Percentiles rank a stretch among this genome's conserved stretches.
phyloP scores from a whole-genome alignment of 2,113 vertebrate species.

The Puffinus mauretanicus region DNA sequence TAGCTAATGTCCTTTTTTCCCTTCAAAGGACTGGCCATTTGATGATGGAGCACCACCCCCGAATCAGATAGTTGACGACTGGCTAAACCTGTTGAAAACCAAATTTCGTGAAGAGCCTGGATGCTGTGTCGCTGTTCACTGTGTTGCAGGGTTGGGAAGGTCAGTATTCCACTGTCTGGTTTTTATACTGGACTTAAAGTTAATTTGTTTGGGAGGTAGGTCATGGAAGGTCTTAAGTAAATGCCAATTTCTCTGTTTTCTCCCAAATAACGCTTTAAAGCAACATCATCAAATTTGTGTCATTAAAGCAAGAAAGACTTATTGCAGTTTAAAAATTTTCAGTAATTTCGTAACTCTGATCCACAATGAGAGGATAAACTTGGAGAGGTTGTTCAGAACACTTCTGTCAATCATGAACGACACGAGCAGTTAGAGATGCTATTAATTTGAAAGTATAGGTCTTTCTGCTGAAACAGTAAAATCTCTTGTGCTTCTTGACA shows the following conservation, averaged over 20 bases:
- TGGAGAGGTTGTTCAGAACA: neutral
- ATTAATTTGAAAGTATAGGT: neutral
- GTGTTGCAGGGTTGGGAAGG: slow-evolving; percentile 94
- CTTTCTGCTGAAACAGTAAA: neutral
- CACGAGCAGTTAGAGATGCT: neutral
- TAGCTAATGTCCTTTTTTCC: neutral
- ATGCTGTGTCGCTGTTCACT: slow-evolving; percentile 96
- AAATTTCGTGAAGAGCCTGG: slow-evolving; percentile 95
- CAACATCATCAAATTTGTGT: neutral
- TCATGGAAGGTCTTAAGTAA: neutral
- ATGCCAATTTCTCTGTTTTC: neutral
- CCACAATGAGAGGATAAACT: neutral
- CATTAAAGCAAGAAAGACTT: neutral
- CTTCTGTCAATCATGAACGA: rapidly evolving
- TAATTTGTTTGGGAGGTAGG: neutral
- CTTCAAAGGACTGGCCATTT: slow-evolving; percentile 92
- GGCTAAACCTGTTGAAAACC: slow-evolving; percentile 92
- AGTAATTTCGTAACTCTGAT: neutral
- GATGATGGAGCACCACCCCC: slow-evolving; percentile 96
- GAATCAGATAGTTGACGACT: slow-evolving; percentile 94
- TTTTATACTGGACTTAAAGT: neutral
- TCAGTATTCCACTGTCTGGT: slow-evolving; percentile 35
- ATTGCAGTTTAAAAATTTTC: neutral
- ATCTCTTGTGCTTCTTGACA: neutral
- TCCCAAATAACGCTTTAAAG: neutral